These are phyloP conservation scores for Andrena minutula DNA, from an alignment of 2,888 invertebrate genomes.

Conservation along the genomic window DNA sequence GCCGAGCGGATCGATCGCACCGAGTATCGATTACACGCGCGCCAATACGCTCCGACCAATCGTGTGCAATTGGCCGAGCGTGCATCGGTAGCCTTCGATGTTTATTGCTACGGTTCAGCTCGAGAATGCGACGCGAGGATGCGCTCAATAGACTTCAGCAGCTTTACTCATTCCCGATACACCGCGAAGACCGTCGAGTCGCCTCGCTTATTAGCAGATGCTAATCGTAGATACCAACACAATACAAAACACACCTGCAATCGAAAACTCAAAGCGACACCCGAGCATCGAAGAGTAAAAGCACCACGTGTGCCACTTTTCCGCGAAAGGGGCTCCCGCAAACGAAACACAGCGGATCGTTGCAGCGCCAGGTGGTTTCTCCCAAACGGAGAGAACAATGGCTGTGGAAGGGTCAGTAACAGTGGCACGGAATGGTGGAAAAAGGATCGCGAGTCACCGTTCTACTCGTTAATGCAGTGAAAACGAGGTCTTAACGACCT, in stretches of 20 bases:
- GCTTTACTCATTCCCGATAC: too few relatives aligned
- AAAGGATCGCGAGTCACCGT: slow-evolving; percentile 22
- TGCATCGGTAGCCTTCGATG: not conserved
- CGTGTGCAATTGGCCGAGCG: slow-evolving; percentile 6
- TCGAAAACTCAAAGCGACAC: too few relatives aligned
- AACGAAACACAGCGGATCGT: not conserved
- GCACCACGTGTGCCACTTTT: too few relatives aligned
- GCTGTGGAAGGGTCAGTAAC: slow-evolving; percentile 37
- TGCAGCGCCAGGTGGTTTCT: slow-evolving; percentile 26
- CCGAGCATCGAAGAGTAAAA: too few relatives aligned
- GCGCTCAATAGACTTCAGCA: not conserved
- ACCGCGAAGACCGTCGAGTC: too few relatives aligned
- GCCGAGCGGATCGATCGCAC: too few relatives aligned
- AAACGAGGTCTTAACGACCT: slow-evolving; percentile 63
- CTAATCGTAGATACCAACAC: too few relatives aligned
- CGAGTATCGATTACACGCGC: slow-evolving; percentile 2
- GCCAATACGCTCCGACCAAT: not conserved
- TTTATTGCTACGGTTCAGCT: not conserved
- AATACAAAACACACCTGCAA: too few relatives aligned
- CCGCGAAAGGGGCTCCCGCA: too few relatives aligned
- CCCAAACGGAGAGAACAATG: not conserved
- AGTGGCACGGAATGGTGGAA: slow-evolving; percentile 15
- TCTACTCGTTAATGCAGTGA: slow-evolving; percentile 36
- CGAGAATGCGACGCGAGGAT: too few relatives aligned
- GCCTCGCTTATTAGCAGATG: too few relatives aligned